Percentiles rank a stretch among this genome's conserved stretches.
Conservation (phyloP, 2,888 invertebrate genomes). For the Poecilobothrus nobilitatus region DNA sequence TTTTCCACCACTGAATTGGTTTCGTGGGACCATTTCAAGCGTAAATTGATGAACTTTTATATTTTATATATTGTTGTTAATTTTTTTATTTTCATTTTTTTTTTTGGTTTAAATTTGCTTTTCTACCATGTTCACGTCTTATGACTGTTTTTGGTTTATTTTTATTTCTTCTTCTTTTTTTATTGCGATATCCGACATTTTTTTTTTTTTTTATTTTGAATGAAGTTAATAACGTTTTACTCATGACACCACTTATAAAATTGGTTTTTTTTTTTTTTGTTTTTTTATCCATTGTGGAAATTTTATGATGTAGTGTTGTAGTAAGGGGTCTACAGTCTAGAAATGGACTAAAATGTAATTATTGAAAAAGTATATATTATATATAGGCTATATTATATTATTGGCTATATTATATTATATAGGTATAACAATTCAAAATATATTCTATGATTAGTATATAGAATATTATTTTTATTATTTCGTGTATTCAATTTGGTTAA, state of each 20-base stretch:
- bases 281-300: too few species aligned
- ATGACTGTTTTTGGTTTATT: not conserved
- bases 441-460: too few species aligned
- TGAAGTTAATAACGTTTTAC: not conserved
- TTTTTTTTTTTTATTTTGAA: not conserved
- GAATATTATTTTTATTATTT: too few species aligned
- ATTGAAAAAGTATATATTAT: too few species aligned
- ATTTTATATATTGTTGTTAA: not conserved
- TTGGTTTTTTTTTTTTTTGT: not conserved
- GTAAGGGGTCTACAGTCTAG: too few species aligned
- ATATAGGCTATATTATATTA: too few species aligned
- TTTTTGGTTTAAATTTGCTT: not conserved
- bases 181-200: too few species aligned
- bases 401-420: too few species aligned
- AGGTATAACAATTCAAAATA: too few species aligned
- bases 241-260: not conserved
- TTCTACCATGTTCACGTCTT: not conserved
- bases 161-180: not conserved
- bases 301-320: too few species aligned
- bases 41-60: not conserved
- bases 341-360: too few species aligned
- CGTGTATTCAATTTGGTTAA: not conserved
- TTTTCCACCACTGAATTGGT: not conserved
- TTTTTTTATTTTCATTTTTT: not conserved
- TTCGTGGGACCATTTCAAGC: not conserved